These are phyloP conservation scores for Octopus sinensis DNA, from an alignment of 1,140 invertebrate species.

Conservation along the genomic window DNA sequence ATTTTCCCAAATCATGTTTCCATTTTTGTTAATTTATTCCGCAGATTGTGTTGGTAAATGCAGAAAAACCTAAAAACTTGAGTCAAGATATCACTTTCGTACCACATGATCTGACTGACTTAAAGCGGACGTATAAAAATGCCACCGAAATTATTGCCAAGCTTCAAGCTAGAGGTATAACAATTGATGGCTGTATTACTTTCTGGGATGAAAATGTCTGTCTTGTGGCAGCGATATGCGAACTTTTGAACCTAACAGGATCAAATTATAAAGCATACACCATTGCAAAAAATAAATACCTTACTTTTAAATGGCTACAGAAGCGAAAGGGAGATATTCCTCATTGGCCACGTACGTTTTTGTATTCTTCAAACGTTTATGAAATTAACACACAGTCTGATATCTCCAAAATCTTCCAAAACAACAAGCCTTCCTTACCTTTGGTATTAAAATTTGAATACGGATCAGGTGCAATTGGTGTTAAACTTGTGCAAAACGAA, in stretches of 20 bases:
- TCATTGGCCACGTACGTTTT: conserved; percentile 28
- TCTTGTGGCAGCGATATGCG: conserved; percentile 28
- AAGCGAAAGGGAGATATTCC: conserved; percentile 26
- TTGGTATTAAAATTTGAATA: conserved; percentile 36
- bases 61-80: conserved; percentile 19
- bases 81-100: conserved; percentile 20
- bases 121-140: conserved; percentile 22
- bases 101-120: conserved; percentile 23
- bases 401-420: conserved; percentile 9
- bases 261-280: conserved; percentile 21
- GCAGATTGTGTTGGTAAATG: conserved; percentile 37
- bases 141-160: conserved; percentile 30
- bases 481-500: conserved; percentile 27
- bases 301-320: conserved; percentile 27
- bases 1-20: too few species aligned
- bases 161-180: conserved; percentile 11
- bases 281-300: conserved; percentile 35
- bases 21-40: neutral
- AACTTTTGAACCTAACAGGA: conserved; percentile 19
- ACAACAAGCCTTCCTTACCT: conserved; percentile 25
- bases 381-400: conserved; percentile 21
- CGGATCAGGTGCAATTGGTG: conserved; percentile 37
- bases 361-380: conserved; percentile 24
- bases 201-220: conserved; percentile 39
- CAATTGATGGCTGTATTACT: conserved; percentile 33